Evolutionary conservation across 2,888 invertebrate species (phyloP).

Genomic region (Deilephila porcellus): DNA sequence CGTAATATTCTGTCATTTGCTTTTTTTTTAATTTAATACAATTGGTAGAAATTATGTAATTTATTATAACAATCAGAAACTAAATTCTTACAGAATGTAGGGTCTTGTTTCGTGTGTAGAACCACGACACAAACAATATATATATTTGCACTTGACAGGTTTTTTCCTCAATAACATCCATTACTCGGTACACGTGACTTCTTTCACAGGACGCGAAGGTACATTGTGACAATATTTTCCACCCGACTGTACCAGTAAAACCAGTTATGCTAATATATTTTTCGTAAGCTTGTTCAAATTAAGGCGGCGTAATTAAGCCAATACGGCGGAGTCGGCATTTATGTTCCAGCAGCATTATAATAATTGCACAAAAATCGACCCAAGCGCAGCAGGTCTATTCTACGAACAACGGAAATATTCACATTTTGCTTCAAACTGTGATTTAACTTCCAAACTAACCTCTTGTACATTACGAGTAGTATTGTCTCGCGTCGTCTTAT

Average conservation of each 20-base stretch:
- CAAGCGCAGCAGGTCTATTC: conserved; percentile 22
- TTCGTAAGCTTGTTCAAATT: conserved; percentile 40
- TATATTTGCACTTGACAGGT: no score
- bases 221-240: conserved; percentile 10
- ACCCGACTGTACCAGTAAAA: conserved; percentile 9
- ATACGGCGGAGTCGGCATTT: conserved; percentile 29
- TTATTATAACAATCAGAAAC: no score
- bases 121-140: no score
- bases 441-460: background rate
- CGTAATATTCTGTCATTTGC: no score
- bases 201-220: background rate
- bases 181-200: background rate
- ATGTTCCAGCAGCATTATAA: conserved; percentile 32
- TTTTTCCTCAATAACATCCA: background rate
- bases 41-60: no score
- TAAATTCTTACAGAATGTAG: background rate
- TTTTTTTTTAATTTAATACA: no score
- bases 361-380: conserved; percentile 41
- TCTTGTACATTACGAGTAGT: no score
- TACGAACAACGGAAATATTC: background rate
- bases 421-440: no score
- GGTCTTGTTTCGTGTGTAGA: no score
- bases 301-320: conserved; percentile 42
- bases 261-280: conserved; percentile 42
- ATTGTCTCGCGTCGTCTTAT: no score